Base-by-base conservation (phyloP, 2,888 invertebrate species). In the Drosophila borealis region DNA sequence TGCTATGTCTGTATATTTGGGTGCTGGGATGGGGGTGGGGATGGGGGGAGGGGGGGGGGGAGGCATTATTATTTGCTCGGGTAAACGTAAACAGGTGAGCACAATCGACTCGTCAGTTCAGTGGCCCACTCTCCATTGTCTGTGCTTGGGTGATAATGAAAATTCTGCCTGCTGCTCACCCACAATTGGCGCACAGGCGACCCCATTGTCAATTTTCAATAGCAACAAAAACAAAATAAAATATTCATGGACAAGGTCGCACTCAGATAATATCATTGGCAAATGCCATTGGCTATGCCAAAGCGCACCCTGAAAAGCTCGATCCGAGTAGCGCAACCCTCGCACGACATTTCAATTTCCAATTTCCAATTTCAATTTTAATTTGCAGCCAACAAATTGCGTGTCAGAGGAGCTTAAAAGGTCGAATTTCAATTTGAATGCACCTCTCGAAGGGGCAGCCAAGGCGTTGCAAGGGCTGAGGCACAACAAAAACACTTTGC, bases 161-260 rank as follows among this genome's bases (percentile, higher is more conserved):
- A 57, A 73, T 60, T 61, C 62, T 51, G 57, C 55, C 13, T 9
- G 1, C 21, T 13, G 29, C 29, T 29, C 9, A n/a, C 10, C 42
- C 46, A 50, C 46, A 67, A 45, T 73, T 48, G 13, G 55, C 50
- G 33, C 42, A 73, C 59, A 74, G 36, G 13, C 46, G 36, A 33
- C 46, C 69, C 42, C 69, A 75, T 75, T 75, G 78, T 78, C 64
- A 72, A 33, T 42, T 53, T 33, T 10, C 33, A 46, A 21, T 19
- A 62, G 17, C 57, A 42, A 51, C 11, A 33, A 37, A 37, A 53
- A 69, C 25, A 34, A 62, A 60, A 49, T 39, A 29, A 73, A 65
- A 78, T 74, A 79, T 76, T 76, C 76, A 76, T 78, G 79, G 59
- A 78, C 76, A 78, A 76, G 79, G 76, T 74, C 75, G 61, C 44